phyloP scores from a whole-genome alignment of 2,797 vertebrate genomes.

The Rhabdomys pumilio region DNA sequence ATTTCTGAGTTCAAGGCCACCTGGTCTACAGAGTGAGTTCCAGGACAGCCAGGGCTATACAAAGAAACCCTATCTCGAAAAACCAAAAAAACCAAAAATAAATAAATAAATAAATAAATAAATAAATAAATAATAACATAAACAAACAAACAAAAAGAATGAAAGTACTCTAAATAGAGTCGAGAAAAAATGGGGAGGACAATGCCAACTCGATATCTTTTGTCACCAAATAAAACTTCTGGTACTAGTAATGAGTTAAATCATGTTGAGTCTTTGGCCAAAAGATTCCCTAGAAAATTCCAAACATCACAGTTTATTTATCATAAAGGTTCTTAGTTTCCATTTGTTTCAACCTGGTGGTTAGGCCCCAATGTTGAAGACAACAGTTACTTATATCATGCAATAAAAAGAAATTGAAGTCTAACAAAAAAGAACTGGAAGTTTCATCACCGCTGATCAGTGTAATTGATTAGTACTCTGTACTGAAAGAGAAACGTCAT shows the following conservation, averaged over 20 bases:
- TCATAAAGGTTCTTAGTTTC: background rate
- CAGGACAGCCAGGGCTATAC: no score
- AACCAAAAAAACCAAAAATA: no score
- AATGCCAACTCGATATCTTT: background rate
- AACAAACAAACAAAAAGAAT: background rate
- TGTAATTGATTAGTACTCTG: background rate
- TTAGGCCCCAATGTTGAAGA: background rate
- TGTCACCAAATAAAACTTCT: background rate
- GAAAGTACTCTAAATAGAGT: background rate
- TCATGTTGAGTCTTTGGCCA: background rate
- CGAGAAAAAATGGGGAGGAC: background rate
- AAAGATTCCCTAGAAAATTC: background rate
- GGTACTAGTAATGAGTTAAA: background rate
- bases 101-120: no score
- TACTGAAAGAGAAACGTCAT: background rate
- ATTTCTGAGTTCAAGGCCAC: no score
- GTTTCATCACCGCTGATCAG: background rate
- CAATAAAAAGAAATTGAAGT: background rate
- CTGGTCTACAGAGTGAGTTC: no score
- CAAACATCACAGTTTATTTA: background rate
- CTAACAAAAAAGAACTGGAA: background rate
- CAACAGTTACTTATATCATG: background rate
- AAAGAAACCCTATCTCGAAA: no score
- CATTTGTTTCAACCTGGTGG: background rate
- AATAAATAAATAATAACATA: no score